A percentile compares a stretch with the other conserved stretches of the same genome.
These are phyloP conservation scores for Trachemys scripta DNA, from an alignment of 2,113 vertebrate genomes.

Conservation along the genomic window DNA sequence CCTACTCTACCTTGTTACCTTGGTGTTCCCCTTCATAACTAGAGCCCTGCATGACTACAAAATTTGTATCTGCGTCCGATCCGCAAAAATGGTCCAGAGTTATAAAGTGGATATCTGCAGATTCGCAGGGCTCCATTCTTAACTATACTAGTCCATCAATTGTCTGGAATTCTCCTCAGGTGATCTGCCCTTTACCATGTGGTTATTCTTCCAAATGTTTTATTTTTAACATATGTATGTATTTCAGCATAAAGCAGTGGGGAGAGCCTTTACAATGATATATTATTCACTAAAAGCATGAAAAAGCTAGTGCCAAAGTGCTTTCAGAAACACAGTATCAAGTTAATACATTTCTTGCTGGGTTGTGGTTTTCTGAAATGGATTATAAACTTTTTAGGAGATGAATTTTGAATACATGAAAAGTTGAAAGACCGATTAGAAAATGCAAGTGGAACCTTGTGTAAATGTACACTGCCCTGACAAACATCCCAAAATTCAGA, in stretches of 20 bases:
- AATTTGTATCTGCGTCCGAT: too few relatives aligned
- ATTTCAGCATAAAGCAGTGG: not conserved
- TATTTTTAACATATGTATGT: not conserved
- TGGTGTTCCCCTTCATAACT: not conserved
- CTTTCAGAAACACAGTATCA: not conserved
- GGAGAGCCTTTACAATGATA: not conserved
- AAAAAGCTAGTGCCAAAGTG: conserved; percentile 30
- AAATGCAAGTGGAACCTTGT: not conserved
- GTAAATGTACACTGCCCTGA: not conserved
- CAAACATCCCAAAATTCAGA: not conserved
- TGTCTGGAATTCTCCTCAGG: conserved; percentile 51
- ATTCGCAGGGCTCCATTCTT: not conserved
- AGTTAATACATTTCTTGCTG: not conserved
- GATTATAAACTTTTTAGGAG: not conserved
- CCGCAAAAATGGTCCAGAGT: too few relatives aligned
- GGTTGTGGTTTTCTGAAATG: conserved; percentile 9
- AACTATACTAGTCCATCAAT: not conserved
- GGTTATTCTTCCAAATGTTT: not conserved
- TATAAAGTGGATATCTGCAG: too few relatives aligned
- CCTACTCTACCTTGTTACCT: conserved; percentile 25
- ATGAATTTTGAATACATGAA: not conserved
- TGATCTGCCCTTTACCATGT: not conserved
- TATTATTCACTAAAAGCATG: not conserved
- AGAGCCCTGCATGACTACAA: not conserved
- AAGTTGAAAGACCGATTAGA: not conserved